A percentile compares a stretch with the other conserved stretches of the same genome.
Conservation (phyloP, 2,113 vertebrate species). For the Pomatorhinus ruficollis region DNA sequence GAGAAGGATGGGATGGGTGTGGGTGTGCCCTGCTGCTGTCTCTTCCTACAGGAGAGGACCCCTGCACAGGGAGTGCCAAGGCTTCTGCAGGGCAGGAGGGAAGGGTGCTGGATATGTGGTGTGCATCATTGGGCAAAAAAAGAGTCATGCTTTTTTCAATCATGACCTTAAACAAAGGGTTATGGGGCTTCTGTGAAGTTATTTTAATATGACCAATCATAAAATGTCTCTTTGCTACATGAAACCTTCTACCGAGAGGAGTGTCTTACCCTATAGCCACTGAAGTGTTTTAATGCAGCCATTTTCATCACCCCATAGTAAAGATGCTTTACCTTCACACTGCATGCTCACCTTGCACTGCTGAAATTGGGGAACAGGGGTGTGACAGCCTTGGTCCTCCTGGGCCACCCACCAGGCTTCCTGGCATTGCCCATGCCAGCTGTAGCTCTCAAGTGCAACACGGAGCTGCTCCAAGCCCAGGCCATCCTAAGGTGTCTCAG, state of each 20-base stretch:
- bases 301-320: not conserved
- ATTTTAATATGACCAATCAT: not conserved
- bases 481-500: accelerated
- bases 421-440: not conserved
- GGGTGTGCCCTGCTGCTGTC: accelerated
- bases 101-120: not conserved
- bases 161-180: not conserved
- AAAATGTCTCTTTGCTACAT: not conserved
- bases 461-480: accelerated
- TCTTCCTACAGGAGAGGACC: not conserved
- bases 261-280: not conserved
- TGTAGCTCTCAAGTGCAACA: not conserved
- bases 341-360: not conserved
- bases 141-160: not conserved
- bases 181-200: not conserved
- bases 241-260: not conserved
- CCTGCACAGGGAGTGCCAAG: not conserved
- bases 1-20: not conserved
- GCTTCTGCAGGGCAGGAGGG: not conserved
- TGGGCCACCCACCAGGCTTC: not conserved
- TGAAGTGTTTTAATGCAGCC: not conserved
- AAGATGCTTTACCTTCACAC: not conserved
- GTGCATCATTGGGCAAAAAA: not conserved
- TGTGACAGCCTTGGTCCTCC: not conserved
- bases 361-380: not conserved